Conservation (phyloP, 2,797 vertebrate species). For the Heteromormyrus szaboi region DNA sequence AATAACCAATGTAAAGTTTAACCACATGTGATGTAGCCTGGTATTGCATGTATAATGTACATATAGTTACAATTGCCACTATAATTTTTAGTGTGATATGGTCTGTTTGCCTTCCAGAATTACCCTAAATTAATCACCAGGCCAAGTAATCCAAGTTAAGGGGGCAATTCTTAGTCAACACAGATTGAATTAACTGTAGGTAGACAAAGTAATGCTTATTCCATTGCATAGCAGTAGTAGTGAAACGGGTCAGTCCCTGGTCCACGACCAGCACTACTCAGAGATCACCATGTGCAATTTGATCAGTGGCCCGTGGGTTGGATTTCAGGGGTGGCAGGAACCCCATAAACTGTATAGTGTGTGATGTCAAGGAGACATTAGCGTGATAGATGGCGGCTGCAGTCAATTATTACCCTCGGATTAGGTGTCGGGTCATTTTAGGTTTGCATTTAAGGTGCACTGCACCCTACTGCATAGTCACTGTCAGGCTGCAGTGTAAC, state of each 20-base stretch:
- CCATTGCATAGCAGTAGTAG: neutral
- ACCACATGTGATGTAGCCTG: neutral
- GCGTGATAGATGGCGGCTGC: neutral
- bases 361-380: neutral
- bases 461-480: neutral
- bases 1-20: neutral
- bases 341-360: neutral
- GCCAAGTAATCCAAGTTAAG: neutral
- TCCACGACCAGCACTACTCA: neutral
- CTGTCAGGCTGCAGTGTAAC: too few relatives aligned
- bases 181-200: neutral
- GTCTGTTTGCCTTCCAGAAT: neutral
- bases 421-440: neutral
- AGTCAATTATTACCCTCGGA: neutral
- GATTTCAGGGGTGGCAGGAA: neutral
- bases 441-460: neutral
- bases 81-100: neutral
- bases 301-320: neutral
- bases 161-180: neutral
- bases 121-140: neutral
- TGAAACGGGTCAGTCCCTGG: neutral
- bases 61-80: neutral
- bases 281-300: neutral
- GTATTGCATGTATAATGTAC: neutral
- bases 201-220: neutral